phyloP scores from a whole-genome alignment of 2,888 invertebrate genomes.

The Parnassius mnemosyne region DNA sequence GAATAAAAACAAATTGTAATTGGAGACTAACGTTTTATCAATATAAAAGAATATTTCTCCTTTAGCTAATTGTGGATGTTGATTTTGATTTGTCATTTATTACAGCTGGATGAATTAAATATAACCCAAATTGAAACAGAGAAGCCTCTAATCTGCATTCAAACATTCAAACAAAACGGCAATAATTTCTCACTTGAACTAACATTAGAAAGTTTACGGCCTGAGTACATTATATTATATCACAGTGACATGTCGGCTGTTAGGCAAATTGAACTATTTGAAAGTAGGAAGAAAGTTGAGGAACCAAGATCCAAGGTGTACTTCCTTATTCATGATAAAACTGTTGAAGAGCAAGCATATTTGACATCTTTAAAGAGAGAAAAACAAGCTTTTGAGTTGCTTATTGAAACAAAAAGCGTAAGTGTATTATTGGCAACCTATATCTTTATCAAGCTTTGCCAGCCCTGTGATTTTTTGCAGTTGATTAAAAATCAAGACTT shows the following conservation, averaged over 20 bases:
- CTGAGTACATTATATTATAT: slow-evolving; percentile 93
- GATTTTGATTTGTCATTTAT: slow-evolving; percentile 28
- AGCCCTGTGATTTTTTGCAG: too few relatives aligned
- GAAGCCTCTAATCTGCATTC: slow-evolving; percentile 86
- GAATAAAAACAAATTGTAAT: too few relatives aligned
- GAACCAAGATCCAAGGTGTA: slow-evolving; percentile 86
- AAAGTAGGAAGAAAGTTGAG: slow-evolving; percentile 76
- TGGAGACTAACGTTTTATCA: too few relatives aligned
- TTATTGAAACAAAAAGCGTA: slow-evolving; percentile 96
- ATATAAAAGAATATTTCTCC: too few relatives aligned
- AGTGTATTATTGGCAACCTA: slow-evolving; percentile 39
- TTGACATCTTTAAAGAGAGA: slow-evolving; percentile 93
- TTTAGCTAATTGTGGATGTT: too few relatives aligned
- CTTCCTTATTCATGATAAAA: slow-evolving; percentile 93
- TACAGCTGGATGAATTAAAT: slow-evolving; percentile 84
- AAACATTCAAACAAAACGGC: slow-evolving; percentile 88
- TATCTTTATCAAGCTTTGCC: too few relatives aligned
- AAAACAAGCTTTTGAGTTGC: slow-evolving; percentile 95
- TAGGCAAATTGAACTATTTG: slow-evolving; percentile 93
- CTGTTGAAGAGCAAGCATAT: slow-evolving; percentile 98
- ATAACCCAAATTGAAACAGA: slow-evolving; percentile 82
- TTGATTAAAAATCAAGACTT: too few relatives aligned
- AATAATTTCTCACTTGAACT: slow-evolving; percentile 86
- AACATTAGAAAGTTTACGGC: slow-evolving; percentile 84
- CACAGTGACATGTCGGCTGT: slow-evolving; percentile 93